Evolutionary conservation across 2,797 vertebrate species (phyloP), one percentile per base, ranked within the genome.

Genomic region (Amblyraja radiata): DNA sequence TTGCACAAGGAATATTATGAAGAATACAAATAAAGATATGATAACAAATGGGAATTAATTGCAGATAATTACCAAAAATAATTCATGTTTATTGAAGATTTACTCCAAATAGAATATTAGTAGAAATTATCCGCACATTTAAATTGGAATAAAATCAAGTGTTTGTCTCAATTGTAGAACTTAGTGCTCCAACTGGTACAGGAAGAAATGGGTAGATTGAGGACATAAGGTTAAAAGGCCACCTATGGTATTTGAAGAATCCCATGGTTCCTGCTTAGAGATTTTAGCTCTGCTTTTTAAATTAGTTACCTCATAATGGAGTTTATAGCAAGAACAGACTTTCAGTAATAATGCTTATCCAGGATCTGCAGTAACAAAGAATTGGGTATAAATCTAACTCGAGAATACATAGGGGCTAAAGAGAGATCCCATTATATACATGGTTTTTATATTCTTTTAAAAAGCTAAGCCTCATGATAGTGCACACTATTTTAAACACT

Each of bases 401-500:
- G 36, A 74, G 90, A 91, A 11, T 74, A 39, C 36, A 74, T 16
- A 28, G 90, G 36, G 73, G 39, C 36, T 74, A 91, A 46, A 74
- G 71, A 74, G 71, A 92, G 32, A 76, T 92, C 5, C 71, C 90
- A 74, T 92, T 92, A 76, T 54, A 1, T 28, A 74, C 71, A 92
- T 54, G 1, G 1, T 74, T 92, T 92, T 54, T 92, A 21, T 74
- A 92, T 54, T 74, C 71, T 92, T 92, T 71, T 39, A 74, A 74
- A 68, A 79, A 54, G 23, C 71, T 76, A 92, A 92, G 90, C 90
- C 25, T 92, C 90, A 28, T 76, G 90, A 76, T 92, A 92, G 71
- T 74, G 73, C 90, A 92, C 74, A 58, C 90, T 23, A 25, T 92
- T 92, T 92, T 92, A 92, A 92, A 92, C 71, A 74, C 90, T 73